Percentiles rank a stretch among this genome's conserved stretches.
Evolutionary conservation across 2,113 vertebrate species (phyloP).

Genomic region (Chlorodrepanis virens): DNA sequence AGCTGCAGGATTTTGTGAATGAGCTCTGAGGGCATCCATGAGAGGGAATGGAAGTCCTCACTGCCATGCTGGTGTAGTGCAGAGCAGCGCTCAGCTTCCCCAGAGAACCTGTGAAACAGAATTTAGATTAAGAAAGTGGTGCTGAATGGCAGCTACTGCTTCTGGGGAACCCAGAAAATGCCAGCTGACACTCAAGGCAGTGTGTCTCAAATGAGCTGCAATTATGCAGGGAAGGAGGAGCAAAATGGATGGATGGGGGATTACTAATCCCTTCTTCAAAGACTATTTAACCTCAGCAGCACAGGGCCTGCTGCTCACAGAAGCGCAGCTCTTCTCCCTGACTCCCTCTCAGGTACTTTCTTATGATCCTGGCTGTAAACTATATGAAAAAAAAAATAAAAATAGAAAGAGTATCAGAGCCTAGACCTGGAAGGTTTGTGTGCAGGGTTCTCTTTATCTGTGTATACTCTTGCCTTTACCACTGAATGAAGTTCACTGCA

Average conservation of each 20-base stretch:
- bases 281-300: not conserved
- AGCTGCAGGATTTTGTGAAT: not conserved
- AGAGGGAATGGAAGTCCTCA: not conserved
- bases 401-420: not conserved
- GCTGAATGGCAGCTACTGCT: not conserved
- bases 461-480: not conserved
- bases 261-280: not conserved
- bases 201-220: not conserved
- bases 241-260: not conserved
- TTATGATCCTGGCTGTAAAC: not conserved
- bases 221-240: not conserved
- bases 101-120: not conserved
- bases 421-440: not conserved
- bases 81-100: not conserved
- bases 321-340: not conserved
- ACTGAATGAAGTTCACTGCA: not conserved
- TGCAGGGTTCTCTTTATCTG: not conserved
- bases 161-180: not conserved
- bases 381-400: not conserved
- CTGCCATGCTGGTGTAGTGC: accelerated
- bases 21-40: not conserved
- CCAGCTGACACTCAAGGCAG: not conserved
- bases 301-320: not conserved
- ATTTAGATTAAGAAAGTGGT: not conserved
- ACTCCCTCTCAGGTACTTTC: not conserved